Evolutionary conservation across 92 coral and sea anemone species (phyloP), one percentile per base, ranked within the genome.

Genomic region (Actinernus sp.): DNA sequence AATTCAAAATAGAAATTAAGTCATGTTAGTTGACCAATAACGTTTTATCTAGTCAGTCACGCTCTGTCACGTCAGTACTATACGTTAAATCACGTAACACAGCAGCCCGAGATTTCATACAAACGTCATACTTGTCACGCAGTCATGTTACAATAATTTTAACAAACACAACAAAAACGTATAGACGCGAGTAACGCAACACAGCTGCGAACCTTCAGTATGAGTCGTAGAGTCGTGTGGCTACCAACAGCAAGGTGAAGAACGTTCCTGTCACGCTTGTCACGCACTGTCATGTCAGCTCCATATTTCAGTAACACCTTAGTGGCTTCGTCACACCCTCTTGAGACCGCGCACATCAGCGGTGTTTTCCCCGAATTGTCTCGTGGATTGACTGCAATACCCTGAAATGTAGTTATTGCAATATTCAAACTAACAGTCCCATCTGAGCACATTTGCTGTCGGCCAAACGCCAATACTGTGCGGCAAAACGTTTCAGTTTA

Each of bases 201-300:
- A n/a, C n/a, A n/a, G n/a, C n/a, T n/a, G n/a, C n/a, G n/a, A 56
- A 75, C 83, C 83, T 63, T 55, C 18, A 75, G 55, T 19, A 75
- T 18, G 17, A 55, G 45, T 55, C 25, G 49, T 10, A 75, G 49
- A 13, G 83, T 75, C 14, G 58, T 26, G 31, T 34, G 33, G 61
- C 49, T 49, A 14, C 83, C 83, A 30, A 75, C 51, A 18, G 83
- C 83, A 45, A 55, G 57, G 23, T 75, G 83, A 24, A 64, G 40
- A n/a, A 75, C 40, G 11, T 67, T 65, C 38, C 74, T 52, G 40
- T 75, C 63, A 17, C 52, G 59, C 11, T 30, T 46, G 50, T 75
- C 83, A 44, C 55, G 39, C 10, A 55, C 20, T 27, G 32, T 45
- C 31, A 64, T 41, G 38, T 55, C 43, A 32, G 83, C 74, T 17